Percentiles rank a stretch among this genome's conserved stretches.
These are phyloP conservation scores for Urophycis tenuis DNA, from an alignment of 2,797 vertebrate species.

Conservation along the genomic window DNA sequence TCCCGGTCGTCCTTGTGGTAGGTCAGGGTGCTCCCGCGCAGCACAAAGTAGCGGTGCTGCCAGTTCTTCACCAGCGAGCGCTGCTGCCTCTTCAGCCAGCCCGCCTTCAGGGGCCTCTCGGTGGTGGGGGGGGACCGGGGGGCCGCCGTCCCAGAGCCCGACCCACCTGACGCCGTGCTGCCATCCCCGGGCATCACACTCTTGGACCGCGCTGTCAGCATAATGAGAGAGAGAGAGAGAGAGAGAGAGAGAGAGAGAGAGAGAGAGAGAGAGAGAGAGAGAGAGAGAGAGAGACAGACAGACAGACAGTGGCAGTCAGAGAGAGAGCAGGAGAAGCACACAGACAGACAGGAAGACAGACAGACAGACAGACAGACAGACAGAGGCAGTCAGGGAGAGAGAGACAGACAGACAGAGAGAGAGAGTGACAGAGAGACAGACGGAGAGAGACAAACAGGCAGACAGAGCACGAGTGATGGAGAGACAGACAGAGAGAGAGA, in stretches of 20 bases:
- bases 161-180: constrained; percentile 2
- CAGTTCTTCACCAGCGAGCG: constrained; percentile 92
- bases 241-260: neutral
- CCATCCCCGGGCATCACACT: constrained; percentile 82
- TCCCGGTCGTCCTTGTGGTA: constrained; percentile 94
- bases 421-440: too few relatives aligned
- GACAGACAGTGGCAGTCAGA: too few relatives aligned
- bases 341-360: too few relatives aligned
- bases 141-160: neutral
- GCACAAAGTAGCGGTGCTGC: constrained; percentile 88
- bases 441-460: too few relatives aligned
- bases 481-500: too few relatives aligned
- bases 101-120: constrained; percentile 84
- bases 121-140: constrained; percentile 56
- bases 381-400: too few relatives aligned
- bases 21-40: constrained; percentile 79
- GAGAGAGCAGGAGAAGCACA: too few relatives aligned
- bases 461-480: too few relatives aligned
- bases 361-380: too few relatives aligned
- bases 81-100: constrained; percentile 95
- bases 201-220: constrained; percentile 76
- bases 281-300: neutral
- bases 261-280: neutral
- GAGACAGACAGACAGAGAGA: too few relatives aligned
- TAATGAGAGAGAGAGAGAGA: constrained; percentile 14